phyloP scores from a whole-genome alignment of 1,140 invertebrate genomes.

The Steinernema khuongi region DNA sequence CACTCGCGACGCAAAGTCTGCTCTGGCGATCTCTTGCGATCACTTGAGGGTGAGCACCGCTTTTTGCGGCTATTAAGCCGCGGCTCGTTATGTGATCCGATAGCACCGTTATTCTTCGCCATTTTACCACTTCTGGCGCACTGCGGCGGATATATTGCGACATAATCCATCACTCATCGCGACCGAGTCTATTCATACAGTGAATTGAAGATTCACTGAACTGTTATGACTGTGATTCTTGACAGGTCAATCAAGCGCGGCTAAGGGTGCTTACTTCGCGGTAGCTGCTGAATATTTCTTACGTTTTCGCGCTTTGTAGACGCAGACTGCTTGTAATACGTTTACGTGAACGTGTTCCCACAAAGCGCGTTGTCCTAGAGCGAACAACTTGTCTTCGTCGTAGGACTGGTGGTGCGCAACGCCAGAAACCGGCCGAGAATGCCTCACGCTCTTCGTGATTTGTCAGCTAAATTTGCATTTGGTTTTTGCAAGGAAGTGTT shows the following conservation, averaged over 20 bases:
- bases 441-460: conserved; percentile 6
- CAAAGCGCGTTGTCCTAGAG: background rate
- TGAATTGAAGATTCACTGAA: background rate
- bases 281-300: too few relatives aligned
- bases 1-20: too few relatives aligned
- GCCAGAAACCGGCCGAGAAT: background rate
- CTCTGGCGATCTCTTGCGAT: too few relatives aligned
- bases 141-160: background rate
- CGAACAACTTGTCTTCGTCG: background rate
- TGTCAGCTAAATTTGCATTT: conserved; percentile 15
- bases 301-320: too few relatives aligned
- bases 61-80: too few relatives aligned
- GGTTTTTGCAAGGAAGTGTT: conserved; percentile 16
- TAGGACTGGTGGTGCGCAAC: background rate
- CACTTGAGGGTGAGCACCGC: too few relatives aligned
- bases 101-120: background rate
- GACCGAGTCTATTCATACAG: background rate
- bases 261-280: too few relatives aligned
- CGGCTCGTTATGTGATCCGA: background rate
- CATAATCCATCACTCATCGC: conserved; percentile 6
- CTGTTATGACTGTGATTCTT: conserved; percentile 13
- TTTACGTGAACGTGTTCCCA: background rate
- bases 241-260: background rate
- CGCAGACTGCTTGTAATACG: too few relatives aligned
- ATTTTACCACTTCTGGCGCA: conserved; percentile 6